Evolutionary conservation across 2,888 invertebrate species (phyloP).

Genomic region (Apodemia mormo): DNA sequence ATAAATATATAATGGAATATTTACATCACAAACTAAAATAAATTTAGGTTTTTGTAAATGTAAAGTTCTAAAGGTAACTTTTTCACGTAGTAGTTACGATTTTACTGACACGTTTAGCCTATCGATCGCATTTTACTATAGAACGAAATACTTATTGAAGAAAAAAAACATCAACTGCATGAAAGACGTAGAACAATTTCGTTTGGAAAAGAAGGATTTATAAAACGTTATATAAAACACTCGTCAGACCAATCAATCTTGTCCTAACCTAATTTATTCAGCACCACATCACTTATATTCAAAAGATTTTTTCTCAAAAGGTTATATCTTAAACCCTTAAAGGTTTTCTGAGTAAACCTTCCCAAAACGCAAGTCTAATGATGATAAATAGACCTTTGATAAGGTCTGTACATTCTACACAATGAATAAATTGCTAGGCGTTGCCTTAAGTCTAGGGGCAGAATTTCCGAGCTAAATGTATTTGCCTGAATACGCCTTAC

Average conservation of each 20-base stretch:
- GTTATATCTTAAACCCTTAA: constrained; percentile 7
- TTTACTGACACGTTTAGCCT: too few species aligned
- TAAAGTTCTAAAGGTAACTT: too few species aligned
- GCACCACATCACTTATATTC: constrained; percentile 9
- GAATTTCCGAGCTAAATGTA: not conserved
- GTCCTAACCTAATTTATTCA: constrained; percentile 11
- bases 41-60: too few species aligned
- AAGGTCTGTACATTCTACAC: not conserved
- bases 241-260: constrained; percentile 8
- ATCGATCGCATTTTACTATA: too few species aligned
- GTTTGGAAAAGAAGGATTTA: not conserved
- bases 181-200: not conserved
- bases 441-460: not conserved
- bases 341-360: constrained; percentile 4
- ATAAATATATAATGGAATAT: too few species aligned
- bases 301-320: constrained; percentile 17
- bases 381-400: constrained; percentile 13
- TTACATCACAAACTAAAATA: too few species aligned
- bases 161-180: not conserved
- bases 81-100: too few species aligned
- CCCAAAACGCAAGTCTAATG: constrained; percentile 3
- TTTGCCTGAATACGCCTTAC: not conserved
- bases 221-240: not conserved
- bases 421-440: not conserved
- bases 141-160: too few species aligned